Evolutionary conservation across 2,113 vertebrate genomes (phyloP).

Genomic region (Gymnobelideus leadbeateri): DNA sequence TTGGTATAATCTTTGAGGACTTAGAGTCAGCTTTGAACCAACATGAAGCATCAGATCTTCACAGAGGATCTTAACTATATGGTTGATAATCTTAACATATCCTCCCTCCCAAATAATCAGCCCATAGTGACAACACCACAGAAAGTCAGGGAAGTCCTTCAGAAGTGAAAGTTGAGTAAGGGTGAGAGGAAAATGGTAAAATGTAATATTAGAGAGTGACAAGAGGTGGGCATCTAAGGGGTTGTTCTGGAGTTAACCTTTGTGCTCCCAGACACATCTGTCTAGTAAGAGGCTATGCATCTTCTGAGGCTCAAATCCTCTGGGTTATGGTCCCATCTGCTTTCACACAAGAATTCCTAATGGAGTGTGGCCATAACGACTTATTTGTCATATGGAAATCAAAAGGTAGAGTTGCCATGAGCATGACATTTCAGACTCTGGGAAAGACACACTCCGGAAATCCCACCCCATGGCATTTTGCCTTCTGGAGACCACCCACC

Average conservation of each 20-base stretch:
- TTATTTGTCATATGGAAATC: background rate
- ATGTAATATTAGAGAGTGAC: background rate
- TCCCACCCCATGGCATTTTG: background rate
- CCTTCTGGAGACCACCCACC: background rate
- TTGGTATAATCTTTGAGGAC: background rate
- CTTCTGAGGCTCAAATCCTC: background rate
- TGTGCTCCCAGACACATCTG: background rate
- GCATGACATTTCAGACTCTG: background rate
- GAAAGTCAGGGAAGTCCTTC: background rate
- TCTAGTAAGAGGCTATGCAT: background rate
- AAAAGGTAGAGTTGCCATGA: background rate
- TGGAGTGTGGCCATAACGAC: background rate
- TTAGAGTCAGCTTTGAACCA: background rate
- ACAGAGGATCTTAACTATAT: background rate
- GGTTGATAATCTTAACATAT: background rate
- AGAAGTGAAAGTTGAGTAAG: background rate
- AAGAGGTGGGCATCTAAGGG: background rate
- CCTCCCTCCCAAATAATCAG: background rate
- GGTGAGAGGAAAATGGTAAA: background rate
- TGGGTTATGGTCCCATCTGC: background rate
- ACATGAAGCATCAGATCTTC: background rate
- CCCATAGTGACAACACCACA: background rate
- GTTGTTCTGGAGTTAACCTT: background rate
- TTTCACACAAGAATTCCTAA: background rate
- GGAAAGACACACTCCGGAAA: background rate